Evolutionary conservation across 92 coral and sea anemone species (phyloP).

Genomic region (Plumapathes pennacea): DNA sequence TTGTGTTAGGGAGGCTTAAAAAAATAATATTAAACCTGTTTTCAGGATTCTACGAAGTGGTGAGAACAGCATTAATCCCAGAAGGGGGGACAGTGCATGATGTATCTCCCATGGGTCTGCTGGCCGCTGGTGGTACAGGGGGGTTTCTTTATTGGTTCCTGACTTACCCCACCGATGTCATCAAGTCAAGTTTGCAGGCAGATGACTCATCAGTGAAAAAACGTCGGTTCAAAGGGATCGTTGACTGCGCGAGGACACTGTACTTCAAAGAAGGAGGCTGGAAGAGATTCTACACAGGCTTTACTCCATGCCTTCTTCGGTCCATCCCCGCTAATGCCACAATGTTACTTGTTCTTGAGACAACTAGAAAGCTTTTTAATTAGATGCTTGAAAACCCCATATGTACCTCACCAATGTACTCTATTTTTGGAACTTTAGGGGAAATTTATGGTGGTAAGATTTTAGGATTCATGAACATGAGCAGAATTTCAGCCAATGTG

Average conservation of each 20-base stretch:
- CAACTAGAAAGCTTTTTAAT: slow-evolving; percentile 69
- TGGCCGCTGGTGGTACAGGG: slow-evolving; percentile 69
- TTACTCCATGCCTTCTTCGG: slow-evolving; percentile 78
- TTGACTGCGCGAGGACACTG: slow-evolving; percentile 66
- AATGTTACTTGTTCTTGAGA: slow-evolving; percentile 74
- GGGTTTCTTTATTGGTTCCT: slow-evolving; percentile 89
- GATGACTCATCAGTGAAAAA: slow-evolving; percentile 62
- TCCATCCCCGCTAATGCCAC: slow-evolving; percentile 89
- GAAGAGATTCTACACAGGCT: slow-evolving; percentile 71
- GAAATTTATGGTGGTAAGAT: too few relatives aligned
- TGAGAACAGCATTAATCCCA: slow-evolving; percentile 59
- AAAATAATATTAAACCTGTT: too few relatives aligned
- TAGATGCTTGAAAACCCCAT: too few relatives aligned
- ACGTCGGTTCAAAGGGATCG: slow-evolving; percentile 60
- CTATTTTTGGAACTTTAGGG: too few relatives aligned
- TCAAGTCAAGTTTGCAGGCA: slow-evolving; percentile 85
- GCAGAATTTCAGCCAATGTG: too few relatives aligned
- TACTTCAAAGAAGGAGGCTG: slow-evolving; percentile 70
- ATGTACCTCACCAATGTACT: too few relatives aligned
- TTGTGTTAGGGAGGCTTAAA: too few relatives aligned
- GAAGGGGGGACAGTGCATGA: slow-evolving; percentile 75
- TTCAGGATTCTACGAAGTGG: slow-evolving; percentile 74
- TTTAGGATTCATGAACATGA: too few relatives aligned
- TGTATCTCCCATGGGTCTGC: slow-evolving; percentile 69
- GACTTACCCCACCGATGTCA: slow-evolving; percentile 83